A percentile compares a stretch with the other conserved stretches of the same genome.
phyloP scores from a whole-genome alignment of 2,797 vertebrate genomes.

The Cheirogaleus major region DNA sequence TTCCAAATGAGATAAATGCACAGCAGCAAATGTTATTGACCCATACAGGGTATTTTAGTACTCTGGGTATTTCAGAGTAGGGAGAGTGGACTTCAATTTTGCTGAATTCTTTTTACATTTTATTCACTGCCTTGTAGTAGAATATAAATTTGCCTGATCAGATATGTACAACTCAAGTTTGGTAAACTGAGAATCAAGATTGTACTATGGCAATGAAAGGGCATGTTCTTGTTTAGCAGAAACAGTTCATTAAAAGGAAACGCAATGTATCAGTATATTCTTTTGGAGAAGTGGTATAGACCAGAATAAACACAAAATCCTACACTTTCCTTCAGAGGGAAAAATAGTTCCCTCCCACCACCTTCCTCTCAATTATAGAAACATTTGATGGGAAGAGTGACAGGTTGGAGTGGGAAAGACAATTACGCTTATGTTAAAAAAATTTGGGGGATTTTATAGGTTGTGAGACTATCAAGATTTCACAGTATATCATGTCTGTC shows the following conservation, averaged over 20 bases:
- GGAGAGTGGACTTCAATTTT: not conserved
- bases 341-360: conserved; percentile 29
- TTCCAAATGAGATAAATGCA: conserved; percentile 52
- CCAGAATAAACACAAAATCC: conserved; percentile 42
- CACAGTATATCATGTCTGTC: conserved; percentile 20
- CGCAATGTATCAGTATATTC: not conserved
- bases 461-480: conserved; percentile 50
- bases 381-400: conserved; percentile 16
- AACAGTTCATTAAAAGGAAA: not conserved
- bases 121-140: not conserved
- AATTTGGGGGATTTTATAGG: conserved; percentile 58
- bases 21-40: conserved; percentile 3
- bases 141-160: not conserved
- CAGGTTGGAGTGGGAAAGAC: conserved; percentile 26
- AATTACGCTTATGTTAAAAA: conserved; percentile 53
- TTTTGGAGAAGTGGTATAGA: conserved; percentile 8
- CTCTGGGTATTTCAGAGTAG: not conserved
- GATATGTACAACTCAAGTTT: not conserved
- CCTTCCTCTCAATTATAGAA: conserved; percentile 28
- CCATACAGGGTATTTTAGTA: conserved; percentile 16
- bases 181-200: not conserved
- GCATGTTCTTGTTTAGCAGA: not conserved
- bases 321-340: not conserved
- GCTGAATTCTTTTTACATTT: not conserved
- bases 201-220: not conserved